Percentiles rank a stretch among this genome's conserved stretches.
Conservation (phyloP, 2,888 invertebrate species). For the Ctenicera cuprea region DNA sequence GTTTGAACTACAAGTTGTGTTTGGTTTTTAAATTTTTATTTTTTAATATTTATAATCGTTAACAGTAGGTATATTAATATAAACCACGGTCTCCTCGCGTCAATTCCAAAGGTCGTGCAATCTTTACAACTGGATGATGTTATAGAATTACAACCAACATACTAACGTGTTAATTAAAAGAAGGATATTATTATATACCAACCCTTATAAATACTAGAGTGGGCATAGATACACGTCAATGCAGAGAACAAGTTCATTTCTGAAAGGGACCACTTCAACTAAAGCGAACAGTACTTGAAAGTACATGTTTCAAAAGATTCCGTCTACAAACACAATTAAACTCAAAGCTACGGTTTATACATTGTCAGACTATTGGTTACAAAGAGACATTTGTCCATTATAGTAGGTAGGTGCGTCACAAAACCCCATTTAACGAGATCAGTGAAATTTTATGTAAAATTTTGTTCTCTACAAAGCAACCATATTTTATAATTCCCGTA, state of each 20-base stretch:
- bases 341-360: slow-evolving; percentile 21
- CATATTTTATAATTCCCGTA: background rate
- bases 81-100: too few relatives aligned
- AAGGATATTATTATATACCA: too few relatives aligned
- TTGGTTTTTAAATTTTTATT: too few relatives aligned
- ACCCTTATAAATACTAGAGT: too few relatives aligned
- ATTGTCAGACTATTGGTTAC: slow-evolving; percentile 1
- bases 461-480: slow-evolving; percentile 1
- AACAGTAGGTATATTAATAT: too few relatives aligned
- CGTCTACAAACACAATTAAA: slow-evolving; percentile 31
- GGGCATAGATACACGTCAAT: too few relatives aligned
- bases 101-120: too few relatives aligned
- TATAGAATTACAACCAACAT: too few relatives aligned
- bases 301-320: slow-evolving; percentile 8
- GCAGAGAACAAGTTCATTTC: background rate
- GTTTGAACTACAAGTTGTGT: too few relatives aligned
- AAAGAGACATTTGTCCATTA: slow-evolving; percentile 28
- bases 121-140: too few relatives aligned
- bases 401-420: background rate
- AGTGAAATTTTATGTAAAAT: slow-evolving; percentile 21
- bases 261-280: background rate
- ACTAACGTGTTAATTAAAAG: too few relatives aligned
- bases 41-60: too few relatives aligned
- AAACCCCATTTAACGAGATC: slow-evolving; percentile 19
- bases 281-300: slow-evolving; percentile 5